Percentiles rank a stretch among this genome's conserved stretches.
Evolutionary conservation across 2,113 vertebrate genomes (phyloP).

Genomic region (Anolis carolinensis): DNA sequence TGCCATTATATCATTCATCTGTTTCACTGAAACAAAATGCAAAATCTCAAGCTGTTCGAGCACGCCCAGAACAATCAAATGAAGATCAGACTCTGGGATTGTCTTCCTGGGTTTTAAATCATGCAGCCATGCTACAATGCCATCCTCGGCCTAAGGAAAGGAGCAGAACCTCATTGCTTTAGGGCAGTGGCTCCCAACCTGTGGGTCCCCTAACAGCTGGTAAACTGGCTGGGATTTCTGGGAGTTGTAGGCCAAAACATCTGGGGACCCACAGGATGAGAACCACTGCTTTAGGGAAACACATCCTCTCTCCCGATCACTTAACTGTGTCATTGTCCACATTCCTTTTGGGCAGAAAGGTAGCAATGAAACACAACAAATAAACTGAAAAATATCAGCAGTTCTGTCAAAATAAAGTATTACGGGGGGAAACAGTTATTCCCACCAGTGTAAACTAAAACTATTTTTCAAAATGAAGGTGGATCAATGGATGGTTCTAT

Average conservation of each 20-base stretch:
- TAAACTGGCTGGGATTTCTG: too few relatives aligned
- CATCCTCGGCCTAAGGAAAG: conserved; percentile 73
- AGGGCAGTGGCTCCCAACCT: too few relatives aligned
- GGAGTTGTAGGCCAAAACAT: too few relatives aligned
- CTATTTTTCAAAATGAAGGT: not conserved
- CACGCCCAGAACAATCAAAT: conserved; percentile 52
- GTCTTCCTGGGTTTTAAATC: conserved; percentile 47
- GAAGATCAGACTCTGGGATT: conserved; percentile 48
- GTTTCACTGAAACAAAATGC: conserved; percentile 67
- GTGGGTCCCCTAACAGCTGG: too few relatives aligned
- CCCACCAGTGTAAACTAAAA: not conserved
- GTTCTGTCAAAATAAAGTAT: not conserved
- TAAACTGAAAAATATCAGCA: not conserved
- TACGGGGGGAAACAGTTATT: not conserved
- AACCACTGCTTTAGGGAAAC: too few relatives aligned
- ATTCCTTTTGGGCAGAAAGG: too few relatives aligned
- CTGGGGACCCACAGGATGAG: too few relatives aligned
- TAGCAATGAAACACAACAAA: too few relatives aligned
- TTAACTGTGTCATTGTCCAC: too few relatives aligned
- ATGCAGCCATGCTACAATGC: conserved; percentile 63
- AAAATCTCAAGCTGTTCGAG: conserved; percentile 60
- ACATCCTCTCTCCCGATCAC: too few relatives aligned
- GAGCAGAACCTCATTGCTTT: too few relatives aligned
- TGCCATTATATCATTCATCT: conserved; percentile 66
- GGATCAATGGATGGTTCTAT: too few relatives aligned